A percentile compares a stretch with the other conserved stretches of the same genome.
These are phyloP conservation scores for Marcusenius ussheri DNA, from an alignment of 2,113 vertebrate genomes.

Conservation along the genomic window DNA sequence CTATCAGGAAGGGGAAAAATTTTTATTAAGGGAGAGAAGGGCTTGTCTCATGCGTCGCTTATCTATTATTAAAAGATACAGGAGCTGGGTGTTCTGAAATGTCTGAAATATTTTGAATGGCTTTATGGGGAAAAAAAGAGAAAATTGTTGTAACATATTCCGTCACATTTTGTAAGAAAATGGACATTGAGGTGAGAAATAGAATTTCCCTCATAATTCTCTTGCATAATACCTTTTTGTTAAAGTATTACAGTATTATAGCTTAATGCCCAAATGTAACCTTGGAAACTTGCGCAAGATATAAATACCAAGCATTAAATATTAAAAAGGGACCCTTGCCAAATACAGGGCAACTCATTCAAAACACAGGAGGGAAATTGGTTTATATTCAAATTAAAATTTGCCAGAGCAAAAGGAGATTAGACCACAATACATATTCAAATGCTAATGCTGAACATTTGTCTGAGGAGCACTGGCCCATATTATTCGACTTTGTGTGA, in stretches of 20 bases:
- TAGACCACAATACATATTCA: conserved; percentile 54
- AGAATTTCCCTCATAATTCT: conserved; percentile 14
- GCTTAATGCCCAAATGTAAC: conserved; percentile 48
- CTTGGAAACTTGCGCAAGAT: conserved; percentile 42
- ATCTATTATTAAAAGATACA: conserved; percentile 26
- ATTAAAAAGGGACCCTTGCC: conserved; percentile 50
- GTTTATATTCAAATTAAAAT: conserved; percentile 50
- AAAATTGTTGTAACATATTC: not conserved
- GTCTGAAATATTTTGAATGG: conserved; percentile 19
- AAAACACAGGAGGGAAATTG: conserved; percentile 44
- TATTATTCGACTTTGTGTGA: conserved; percentile 52
- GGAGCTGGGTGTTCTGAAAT: conserved; percentile 10
- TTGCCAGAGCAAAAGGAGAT: conserved; percentile 46
- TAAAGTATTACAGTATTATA: conserved; percentile 26
- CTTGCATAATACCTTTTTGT: conserved; percentile 12
- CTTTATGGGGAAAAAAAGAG: not conserved
- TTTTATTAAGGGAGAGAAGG: conserved; percentile 10
- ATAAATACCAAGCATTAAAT: conserved; percentile 50
- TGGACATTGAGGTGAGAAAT: conserved; percentile 9
- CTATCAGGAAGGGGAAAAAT: conserved; percentile 9
- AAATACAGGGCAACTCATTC: conserved; percentile 46
- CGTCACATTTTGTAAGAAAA: conserved; percentile 21
- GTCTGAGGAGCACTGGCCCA: conserved; percentile 46
- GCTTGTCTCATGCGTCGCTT: conserved; percentile 9
- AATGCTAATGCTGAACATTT: conserved; percentile 53